phyloP scores from a whole-genome alignment of 2,888 invertebrate genomes.

The Cepaea hortensis region DNA sequence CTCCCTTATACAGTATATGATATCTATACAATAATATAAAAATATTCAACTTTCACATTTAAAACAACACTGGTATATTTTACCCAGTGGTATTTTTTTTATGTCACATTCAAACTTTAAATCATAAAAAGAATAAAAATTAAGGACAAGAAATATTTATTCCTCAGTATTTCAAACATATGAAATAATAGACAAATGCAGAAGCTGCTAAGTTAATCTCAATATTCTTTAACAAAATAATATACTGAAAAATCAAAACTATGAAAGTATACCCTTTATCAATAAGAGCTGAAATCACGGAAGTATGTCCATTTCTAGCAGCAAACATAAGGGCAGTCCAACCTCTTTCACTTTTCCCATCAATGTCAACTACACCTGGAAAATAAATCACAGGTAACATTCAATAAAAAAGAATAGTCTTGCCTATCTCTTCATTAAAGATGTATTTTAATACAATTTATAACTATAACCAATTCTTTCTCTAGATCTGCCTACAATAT shows the following conservation, averaged over 20 bases:
- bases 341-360: slow-evolving; percentile 68
- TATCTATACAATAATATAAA: too few species aligned
- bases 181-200: neutral
- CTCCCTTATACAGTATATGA: too few species aligned
- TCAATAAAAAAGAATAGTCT: neutral
- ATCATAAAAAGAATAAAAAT: too few species aligned
- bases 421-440: neutral
- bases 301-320: slow-evolving; percentile 71
- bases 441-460: too few species aligned
- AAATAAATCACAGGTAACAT: neutral
- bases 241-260: neutral
- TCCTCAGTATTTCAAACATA: too few species aligned
- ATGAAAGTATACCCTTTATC: slow-evolving; percentile 66
- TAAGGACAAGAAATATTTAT: too few species aligned
- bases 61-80: too few species aligned
- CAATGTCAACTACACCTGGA: slow-evolving; percentile 60
- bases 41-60: too few species aligned
- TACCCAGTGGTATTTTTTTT: too few species aligned
- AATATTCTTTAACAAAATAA: neutral
- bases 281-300: slow-evolving; percentile 65
- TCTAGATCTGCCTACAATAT: too few species aligned
- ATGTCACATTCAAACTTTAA: too few species aligned
- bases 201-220: neutral
- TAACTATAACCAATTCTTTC: too few species aligned
- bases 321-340: slow-evolving; percentile 76